Conservation (phyloP, 2,113 vertebrate genomes). For the Alligator sinensis region DNA sequence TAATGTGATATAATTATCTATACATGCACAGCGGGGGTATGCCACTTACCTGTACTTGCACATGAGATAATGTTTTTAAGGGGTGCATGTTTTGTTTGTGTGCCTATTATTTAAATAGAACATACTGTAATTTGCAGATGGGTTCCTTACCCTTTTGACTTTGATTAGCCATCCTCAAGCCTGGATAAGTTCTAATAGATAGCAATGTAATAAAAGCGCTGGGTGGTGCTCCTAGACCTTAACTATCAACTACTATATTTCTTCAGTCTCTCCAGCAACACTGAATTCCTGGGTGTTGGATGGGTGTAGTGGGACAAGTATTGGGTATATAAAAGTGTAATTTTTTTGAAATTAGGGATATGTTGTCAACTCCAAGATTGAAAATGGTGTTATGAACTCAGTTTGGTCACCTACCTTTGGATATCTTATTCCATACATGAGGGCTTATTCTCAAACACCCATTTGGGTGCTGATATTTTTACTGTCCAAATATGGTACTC, state of each 20-base stretch:
- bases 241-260: neutral
- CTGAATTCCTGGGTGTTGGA: neutral
- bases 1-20: neutral
- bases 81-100: neutral
- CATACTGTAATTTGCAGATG: neutral
- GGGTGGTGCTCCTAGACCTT: neutral
- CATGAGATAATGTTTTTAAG: neutral
- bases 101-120: neutral
- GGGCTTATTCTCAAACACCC: neutral
- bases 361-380: too few relatives aligned
- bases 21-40: neutral
- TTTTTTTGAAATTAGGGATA: accelerated
- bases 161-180: neutral
- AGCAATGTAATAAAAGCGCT: neutral
- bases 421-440: neutral
- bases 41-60: neutral
- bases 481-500: neutral
- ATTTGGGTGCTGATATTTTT: neutral
- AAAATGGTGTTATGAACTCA: accelerated
- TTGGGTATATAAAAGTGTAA: accelerated
- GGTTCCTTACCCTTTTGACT: neutral
- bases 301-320: too few relatives aligned
- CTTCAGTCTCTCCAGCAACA: accelerated
- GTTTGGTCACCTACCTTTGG: accelerated
- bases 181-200: neutral